Evolutionary conservation across 2,888 invertebrate species (phyloP), one percentile per base, ranked within the genome.

Genomic region (Bugula neritina): DNA sequence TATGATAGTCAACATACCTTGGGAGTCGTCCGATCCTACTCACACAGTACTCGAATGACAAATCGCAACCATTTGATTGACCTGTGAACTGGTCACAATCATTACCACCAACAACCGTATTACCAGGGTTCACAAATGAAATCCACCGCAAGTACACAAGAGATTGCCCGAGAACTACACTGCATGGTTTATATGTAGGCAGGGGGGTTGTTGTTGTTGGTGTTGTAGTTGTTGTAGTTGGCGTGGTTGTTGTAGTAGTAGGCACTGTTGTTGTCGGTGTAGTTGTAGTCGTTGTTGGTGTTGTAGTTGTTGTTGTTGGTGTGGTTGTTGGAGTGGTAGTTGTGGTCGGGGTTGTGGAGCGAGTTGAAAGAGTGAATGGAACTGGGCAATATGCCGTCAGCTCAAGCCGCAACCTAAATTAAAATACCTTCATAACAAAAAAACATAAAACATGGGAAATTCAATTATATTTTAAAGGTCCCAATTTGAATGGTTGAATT

Each of bases 211-310:
- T 63, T 13, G 63, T 31, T 31, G 63, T 25, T 13, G 63, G 63
- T 31, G 34, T 63, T 29, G 63, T 27, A 2, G 63, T 63, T 2
- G 63, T 63, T 1, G 63, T 63, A 10, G 63, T 63, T 25, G 63
- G 29, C 5, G 63, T 63, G 27, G 63, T 63, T 13, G 63, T 27
- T 2, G 63, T 63, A 13, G 63, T 25, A 25, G 71, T 71, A 25
- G 71, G 17, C 10, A 55, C 55, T 10, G 71, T 54, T 5, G 71
- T 54, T 5, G 71, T 21, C 5, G 71, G 54, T 3, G 55, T 71
- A 10, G 55, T 55, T 17, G 71, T 71, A 17, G 71, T 55, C 23
- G 71, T 57, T n/a, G 71, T 71, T 17, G 71, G 54, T 25, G 71
- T 71, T 21, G 71, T 55, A 35, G 71, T 57, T 21, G 71, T 71